Evolutionary conservation across 2,113 vertebrate species (phyloP).

Genomic region (Chionomys nivalis): DNA sequence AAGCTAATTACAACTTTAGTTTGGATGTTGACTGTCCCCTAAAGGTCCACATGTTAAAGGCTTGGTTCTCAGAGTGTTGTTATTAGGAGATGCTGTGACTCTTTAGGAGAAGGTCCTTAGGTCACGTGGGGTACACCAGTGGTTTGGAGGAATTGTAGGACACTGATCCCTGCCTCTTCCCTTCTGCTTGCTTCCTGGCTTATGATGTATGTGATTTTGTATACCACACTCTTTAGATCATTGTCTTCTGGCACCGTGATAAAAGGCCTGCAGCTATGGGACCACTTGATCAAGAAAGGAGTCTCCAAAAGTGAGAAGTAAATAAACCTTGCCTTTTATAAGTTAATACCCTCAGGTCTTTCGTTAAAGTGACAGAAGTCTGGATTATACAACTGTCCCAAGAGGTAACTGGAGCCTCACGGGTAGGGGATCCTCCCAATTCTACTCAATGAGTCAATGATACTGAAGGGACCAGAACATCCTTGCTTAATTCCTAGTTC

Average conservation of each 20-base stretch:
- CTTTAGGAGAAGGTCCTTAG: neutral
- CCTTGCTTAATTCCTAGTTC: slow-evolving; percentile 7
- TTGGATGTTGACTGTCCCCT: neutral
- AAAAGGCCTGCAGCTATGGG: neutral
- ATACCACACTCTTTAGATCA: neutral
- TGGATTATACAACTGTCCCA: neutral
- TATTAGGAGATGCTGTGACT: neutral
- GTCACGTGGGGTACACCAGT: neutral
- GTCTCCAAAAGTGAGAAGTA: neutral
- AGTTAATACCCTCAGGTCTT: neutral
- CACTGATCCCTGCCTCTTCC: neutral
- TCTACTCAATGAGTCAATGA: slow-evolving; percentile 6
- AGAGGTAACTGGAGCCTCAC: neutral
- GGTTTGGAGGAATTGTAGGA: neutral
- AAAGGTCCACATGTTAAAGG: neutral
- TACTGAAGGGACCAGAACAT: neutral
- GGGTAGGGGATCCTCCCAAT: neutral
- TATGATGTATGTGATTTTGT: neutral
- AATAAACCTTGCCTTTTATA: neutral
- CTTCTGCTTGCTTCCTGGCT: neutral
- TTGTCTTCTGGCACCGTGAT: neutral
- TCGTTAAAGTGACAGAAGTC: neutral
- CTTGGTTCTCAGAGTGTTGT: neutral
- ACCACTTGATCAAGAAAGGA: neutral
- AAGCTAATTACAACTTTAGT: neutral